Base-by-base conservation (phyloP, 2,797 vertebrate species). In the Vespertilio murinus region DNA sequence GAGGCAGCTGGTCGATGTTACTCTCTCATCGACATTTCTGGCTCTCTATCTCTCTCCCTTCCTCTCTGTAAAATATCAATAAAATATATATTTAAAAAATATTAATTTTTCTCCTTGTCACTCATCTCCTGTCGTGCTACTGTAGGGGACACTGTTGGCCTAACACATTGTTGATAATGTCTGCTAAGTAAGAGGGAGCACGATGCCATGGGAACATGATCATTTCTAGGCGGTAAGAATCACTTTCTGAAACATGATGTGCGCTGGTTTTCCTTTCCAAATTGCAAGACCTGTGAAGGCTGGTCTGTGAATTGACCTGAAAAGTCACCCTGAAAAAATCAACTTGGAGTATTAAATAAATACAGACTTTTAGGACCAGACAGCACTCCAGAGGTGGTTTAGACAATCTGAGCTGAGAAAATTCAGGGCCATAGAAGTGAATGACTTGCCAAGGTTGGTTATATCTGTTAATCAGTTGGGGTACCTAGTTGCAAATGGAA, bases 251-350 rank as follows among this genome's bases (percentile, higher is more conserved):
- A 95, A 93, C 38, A 33, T 52, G 10, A 17, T 49, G 9, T 65
- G 64, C 8, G 1, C 17, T 77, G 14, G 14, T 56, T 93, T 82
- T 77, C 65, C 91, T 81, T 33, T 81, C 81, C 61, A 89, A 52
- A 78, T 61, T 42, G n/a, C 30, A 78, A 81, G 69, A 18, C 65
- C 25, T 91, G 70, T 33, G 59, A 93, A 88, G 42, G 20, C 33
- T 86, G n/a, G 30, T 77, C 73, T 85, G 17, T 74, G 59, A 95
- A 74, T 61, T 95, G 65, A 54, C 70, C 65, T 78, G 47, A 73
- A 86, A 88, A 52, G 42, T 81, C 59, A 90, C 40, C 73, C 56
- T 95, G 91, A 88, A 85, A 85, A 81, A 94, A 59, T 54, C 65
- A 93, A 33, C 56, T 84, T 70, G 61, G 49, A 42, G 64, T 69